phyloP scores from a whole-genome alignment of 2,113 vertebrate species.

The Oceanodroma tethys region DNA sequence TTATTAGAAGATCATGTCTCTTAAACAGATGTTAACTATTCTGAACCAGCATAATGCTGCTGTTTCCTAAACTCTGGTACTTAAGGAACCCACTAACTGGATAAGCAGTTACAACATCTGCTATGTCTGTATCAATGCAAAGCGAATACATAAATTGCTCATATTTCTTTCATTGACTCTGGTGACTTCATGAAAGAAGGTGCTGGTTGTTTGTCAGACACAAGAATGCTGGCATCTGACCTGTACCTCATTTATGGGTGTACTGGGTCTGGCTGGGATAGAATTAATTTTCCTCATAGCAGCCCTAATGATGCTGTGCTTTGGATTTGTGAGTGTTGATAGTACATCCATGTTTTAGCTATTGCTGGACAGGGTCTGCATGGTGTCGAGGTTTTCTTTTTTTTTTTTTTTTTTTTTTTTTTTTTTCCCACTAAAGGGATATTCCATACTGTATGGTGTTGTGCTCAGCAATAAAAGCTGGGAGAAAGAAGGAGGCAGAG shows the following conservation, averaged over 20 bases:
- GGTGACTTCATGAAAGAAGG: background rate
- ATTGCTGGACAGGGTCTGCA: background rate
- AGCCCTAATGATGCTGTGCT: background rate
- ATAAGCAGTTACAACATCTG: background rate
- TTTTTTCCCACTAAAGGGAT: background rate
- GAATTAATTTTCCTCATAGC: background rate
- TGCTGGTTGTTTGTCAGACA: background rate
- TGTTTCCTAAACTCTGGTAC: background rate
- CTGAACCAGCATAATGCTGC: background rate
- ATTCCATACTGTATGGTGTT: fast-evolving
- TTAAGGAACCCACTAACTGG: background rate
- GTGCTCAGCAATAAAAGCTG: background rate
- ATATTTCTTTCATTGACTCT: background rate
- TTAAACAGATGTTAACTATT: background rate
- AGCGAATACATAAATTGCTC: background rate
- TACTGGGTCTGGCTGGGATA: background rate
- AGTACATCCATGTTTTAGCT: background rate
- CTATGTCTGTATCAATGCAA: background rate
- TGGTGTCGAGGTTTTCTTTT: fast-evolving
- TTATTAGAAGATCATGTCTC: background rate
- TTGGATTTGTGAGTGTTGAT: background rate
- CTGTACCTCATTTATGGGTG: background rate
- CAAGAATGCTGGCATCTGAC: background rate
- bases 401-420: background rate
- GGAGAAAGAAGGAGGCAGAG: background rate